Evolutionary conservation across 2,797 vertebrate species (phyloP).

Genomic region (Buceros bicornis): DNA sequence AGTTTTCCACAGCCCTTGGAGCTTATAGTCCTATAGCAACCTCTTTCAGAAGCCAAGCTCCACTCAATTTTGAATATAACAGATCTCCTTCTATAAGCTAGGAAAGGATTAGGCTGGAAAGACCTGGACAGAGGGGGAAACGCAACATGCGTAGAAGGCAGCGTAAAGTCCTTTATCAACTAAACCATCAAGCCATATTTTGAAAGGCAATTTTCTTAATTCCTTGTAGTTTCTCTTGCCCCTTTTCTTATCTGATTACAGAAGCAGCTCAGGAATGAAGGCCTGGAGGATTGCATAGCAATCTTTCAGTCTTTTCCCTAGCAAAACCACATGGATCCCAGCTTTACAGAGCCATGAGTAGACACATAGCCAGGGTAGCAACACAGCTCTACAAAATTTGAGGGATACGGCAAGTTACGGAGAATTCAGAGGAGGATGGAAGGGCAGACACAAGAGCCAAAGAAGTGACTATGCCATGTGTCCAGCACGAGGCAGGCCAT

Average conservation of each 20-base stretch:
- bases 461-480: background rate
- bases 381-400: background rate
- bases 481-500: background rate
- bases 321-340: background rate
- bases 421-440: background rate
- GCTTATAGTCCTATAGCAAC: background rate
- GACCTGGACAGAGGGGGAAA: background rate
- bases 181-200: background rate
- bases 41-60: background rate
- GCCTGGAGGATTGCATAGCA: background rate
- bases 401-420: background rate
- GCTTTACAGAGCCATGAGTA: background rate
- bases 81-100: background rate
- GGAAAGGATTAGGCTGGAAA: background rate
- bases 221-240: background rate
- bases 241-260: background rate
- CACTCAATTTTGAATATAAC: background rate
- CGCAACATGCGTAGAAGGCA: fast-evolving
- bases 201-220: background rate
- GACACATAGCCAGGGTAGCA: background rate
- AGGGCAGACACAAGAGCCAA: background rate
- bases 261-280: background rate
- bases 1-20: background rate
- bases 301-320: background rate
- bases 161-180: background rate